These are phyloP conservation scores for Epinotia demarniana DNA, from an alignment of 2,888 invertebrate species.

Conservation along the genomic window DNA sequence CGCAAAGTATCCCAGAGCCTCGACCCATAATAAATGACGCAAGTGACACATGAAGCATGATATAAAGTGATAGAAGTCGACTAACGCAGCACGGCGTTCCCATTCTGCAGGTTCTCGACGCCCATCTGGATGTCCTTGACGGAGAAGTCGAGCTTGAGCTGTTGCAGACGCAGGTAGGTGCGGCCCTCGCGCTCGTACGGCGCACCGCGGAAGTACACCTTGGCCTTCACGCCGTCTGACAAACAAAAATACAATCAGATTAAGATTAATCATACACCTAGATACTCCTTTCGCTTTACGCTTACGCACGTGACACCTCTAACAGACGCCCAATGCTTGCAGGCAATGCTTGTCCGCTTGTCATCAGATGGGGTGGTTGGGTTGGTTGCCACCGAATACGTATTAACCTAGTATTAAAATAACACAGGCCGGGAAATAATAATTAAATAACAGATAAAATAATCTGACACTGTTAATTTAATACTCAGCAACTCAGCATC, in stretches of 20 bases:
- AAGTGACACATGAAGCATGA: not conserved
- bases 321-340: too few relatives aligned
- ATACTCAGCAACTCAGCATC: too few relatives aligned
- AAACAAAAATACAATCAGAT: not conserved
- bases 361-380: not conserved
- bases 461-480: too few relatives aligned
- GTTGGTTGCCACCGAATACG: too few relatives aligned
- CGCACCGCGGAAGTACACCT: conserved; percentile 91
- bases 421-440: too few relatives aligned
- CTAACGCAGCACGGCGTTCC: conserved; percentile 92
- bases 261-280: not conserved
- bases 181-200: conserved; percentile 86
- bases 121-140: conserved; percentile 94
- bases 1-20: too few relatives aligned
- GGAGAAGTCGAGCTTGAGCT: conserved; percentile 94
- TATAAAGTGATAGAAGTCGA: not conserved
- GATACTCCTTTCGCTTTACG: too few relatives aligned
- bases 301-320: too few relatives aligned
- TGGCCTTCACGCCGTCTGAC: conserved; percentile 92
- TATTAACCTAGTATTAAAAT: too few relatives aligned
- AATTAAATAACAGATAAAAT: too few relatives aligned
- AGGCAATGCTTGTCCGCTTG: not conserved
- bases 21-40: too few relatives aligned
- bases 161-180: conserved; percentile 88
- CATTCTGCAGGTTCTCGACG: conserved; percentile 92